phyloP scores from a whole-genome alignment of 2,888 invertebrate genomes.

The Melanargia galathea region DNA sequence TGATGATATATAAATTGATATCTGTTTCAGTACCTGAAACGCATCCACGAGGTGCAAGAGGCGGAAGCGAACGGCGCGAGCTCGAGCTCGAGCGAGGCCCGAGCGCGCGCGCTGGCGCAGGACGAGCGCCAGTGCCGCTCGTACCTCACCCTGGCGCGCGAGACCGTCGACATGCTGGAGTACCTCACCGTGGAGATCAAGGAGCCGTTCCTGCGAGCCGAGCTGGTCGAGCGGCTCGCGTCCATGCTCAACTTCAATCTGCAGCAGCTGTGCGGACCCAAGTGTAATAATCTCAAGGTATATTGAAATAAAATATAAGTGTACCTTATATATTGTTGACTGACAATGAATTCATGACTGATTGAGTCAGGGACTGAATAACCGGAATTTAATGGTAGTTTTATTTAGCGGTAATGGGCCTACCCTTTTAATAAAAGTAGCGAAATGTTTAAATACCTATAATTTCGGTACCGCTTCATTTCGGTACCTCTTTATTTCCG shows the following conservation, averaged over 20 bases:
- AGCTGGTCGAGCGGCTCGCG: conserved; percentile 95
- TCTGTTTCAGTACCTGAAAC: conserved; percentile 87
- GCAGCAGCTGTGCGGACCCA: conserved; percentile 97
- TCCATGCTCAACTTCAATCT: conserved; percentile 99
- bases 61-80: conserved; percentile 84
- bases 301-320: not conserved
- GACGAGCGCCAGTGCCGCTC: conserved; percentile 93
- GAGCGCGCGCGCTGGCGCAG: conserved; percentile 89
- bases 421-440: too few relatives aligned
- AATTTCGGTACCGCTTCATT: too few relatives aligned
- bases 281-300: conserved; percentile 94
- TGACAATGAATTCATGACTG: too few relatives aligned
- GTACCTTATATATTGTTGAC: too few relatives aligned
- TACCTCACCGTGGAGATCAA: conserved; percentile 97
- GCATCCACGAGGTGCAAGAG: conserved; percentile 93
- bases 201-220: conserved; percentile 96
- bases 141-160: conserved; percentile 93
- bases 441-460: too few relatives aligned
- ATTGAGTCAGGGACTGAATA: too few relatives aligned
- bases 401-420: too few relatives aligned
- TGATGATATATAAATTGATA: not conserved
- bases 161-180: conserved; percentile 99
- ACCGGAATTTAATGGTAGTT: too few relatives aligned
- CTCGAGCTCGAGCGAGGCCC: conserved; percentile 82
- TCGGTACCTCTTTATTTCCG: too few relatives aligned